Evolutionary conservation across 2,113 vertebrate species (phyloP), one percentile per base, ranked within the genome.

Genomic region (Pionites leucogaster): DNA sequence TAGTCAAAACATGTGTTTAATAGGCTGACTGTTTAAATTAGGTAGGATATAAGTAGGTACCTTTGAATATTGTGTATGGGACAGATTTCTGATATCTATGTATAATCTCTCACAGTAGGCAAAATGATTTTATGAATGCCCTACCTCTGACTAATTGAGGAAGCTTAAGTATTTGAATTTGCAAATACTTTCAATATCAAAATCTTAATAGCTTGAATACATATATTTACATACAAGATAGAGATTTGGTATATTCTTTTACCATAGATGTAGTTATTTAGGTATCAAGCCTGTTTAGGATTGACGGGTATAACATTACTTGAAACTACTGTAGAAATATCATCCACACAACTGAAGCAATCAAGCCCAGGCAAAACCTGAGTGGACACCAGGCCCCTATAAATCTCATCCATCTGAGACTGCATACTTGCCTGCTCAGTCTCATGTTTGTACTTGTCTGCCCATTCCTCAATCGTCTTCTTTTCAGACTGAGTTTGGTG

Each of bases 391-490:
- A 62, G 82, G 53, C 24, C 44, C 24, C 57, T 69, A 6, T 9
- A 70, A 37, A 55, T 31, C 15, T 65, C 75, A 39, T 13, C 42
- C 64, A 65, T 10, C 39, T 47, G 57, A 50, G 69, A n/a, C 67
- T 31, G 70, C 41, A 25, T 18, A 70, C 98, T 44, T 94, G 99
- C 99, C 98, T 98, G 96, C 84, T 99, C 99, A 7, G 99, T 99
- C 95, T 99, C 99, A 42, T 97, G 95, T 95, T 98, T 98, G 97
- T 99, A 99, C 37, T 83, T 98, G 80, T 99, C 97, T 6, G 99
- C 99, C 98, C 98, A 92, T 50, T 99, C 99, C 94, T 99, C 98
- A 63, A 99, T 99, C 68, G 96, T 98, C 94, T 98, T 99, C 97
- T 99, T 99, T 97, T 99, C 99, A 13, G 98, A 97, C 95, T 98